A percentile compares a stretch with the other conserved stretches of the same genome.
Conservation (phyloP, 2,888 invertebrate genomes). For the Leptopilina drosophilae region DNA sequence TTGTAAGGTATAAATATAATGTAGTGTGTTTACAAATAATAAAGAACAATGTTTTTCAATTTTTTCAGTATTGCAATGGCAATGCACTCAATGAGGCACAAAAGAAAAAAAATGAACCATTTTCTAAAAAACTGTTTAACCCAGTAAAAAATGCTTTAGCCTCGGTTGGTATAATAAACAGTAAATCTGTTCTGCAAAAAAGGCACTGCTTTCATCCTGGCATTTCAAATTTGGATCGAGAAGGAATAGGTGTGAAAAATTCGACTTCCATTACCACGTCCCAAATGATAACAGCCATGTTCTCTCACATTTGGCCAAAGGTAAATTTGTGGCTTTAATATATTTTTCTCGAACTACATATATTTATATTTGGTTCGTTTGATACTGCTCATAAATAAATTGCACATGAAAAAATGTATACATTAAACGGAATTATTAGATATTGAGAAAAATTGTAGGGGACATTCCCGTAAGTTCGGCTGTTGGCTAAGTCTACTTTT, state of each 20-base stretch:
- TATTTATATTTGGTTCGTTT: no score
- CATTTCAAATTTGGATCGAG: slow-evolving; percentile 83
- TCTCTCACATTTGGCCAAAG: slow-evolving; percentile 97
- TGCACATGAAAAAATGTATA: no score
- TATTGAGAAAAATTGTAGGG: no score
- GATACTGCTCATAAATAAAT: no score
- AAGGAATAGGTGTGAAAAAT: slow-evolving; percentile 81
- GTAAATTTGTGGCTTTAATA: slow-evolving; percentile 75
- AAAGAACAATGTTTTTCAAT: no score
- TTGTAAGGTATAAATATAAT: no score
- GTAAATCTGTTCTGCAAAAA: slow-evolving; percentile 78
- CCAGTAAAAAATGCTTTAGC: slow-evolving; percentile 67
- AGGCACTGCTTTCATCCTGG: slow-evolving; percentile 96
- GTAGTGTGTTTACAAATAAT: no score
- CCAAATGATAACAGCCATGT: slow-evolving; percentile 92
- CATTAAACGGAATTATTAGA: no score
- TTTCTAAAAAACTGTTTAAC: slow-evolving; percentile 70
- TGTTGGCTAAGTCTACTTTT: no score
- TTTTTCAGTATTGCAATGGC: slow-evolving; percentile 71
- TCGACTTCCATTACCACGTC: slow-evolving; percentile 81
- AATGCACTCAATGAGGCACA: slow-evolving; percentile 73
- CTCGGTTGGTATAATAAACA: slow-evolving; percentile 70
- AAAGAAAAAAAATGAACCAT: slow-evolving; percentile 71
- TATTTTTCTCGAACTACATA: no score
- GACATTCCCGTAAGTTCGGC: no score